Percentiles rank a stretch among this genome's conserved stretches.
Evolutionary conservation across 2,113 vertebrate genomes (phyloP).

Genomic region (Alces alces): DNA sequence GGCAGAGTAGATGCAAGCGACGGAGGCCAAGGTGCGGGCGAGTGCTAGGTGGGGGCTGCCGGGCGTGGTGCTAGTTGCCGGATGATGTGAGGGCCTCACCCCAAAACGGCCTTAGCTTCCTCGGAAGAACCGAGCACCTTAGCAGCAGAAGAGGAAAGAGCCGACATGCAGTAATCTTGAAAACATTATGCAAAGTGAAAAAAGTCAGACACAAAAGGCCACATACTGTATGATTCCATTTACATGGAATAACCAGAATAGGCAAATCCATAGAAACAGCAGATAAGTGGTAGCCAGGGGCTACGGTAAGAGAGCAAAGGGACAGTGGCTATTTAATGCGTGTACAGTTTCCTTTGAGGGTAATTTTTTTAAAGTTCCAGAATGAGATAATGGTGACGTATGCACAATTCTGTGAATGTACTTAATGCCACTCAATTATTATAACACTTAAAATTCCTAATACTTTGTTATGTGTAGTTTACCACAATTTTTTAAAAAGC

Average conservation of each 20-base stretch:
- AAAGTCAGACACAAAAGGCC: neutral
- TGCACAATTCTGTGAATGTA: neutral
- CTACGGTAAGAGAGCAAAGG: neutral
- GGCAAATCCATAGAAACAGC: neutral
- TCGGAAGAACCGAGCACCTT: too few relatives aligned
- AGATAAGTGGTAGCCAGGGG: neutral
- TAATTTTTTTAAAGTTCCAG: neutral
- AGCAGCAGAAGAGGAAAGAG: too few relatives aligned
- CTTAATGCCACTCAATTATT: neutral
- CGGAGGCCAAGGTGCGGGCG: too few relatives aligned
- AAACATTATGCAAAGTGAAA: neutral
- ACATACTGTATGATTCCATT: neutral
- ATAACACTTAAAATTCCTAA: neutral
- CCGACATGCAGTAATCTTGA: neutral
- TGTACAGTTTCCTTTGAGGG: neutral
- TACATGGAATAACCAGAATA: neutral
- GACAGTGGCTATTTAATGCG: neutral
- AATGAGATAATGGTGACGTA: neutral
- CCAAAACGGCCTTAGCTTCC: too few relatives aligned
- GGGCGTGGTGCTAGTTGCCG: too few relatives aligned
- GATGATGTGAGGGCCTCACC: too few relatives aligned
- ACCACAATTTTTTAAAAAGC: neutral
- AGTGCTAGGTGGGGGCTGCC: too few relatives aligned
- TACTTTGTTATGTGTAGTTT: neutral
- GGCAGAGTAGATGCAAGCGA: too few relatives aligned